Evolutionary conservation across 2,888 invertebrate species (phyloP), one percentile per base, ranked within the genome.

Genomic region (Cosmia trapezina): DNA sequence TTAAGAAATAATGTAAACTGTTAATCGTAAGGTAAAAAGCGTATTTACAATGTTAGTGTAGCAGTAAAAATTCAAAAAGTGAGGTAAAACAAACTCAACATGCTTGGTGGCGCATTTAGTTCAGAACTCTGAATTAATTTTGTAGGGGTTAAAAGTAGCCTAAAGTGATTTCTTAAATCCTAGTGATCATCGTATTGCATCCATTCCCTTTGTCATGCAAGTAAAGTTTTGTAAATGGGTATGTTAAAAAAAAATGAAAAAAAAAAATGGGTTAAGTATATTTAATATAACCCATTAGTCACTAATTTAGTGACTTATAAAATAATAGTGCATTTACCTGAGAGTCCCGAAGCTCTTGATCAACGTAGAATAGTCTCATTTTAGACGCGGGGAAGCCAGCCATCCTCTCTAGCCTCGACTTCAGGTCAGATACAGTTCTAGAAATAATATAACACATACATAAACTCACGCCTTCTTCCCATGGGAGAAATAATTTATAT

Each of bases 291-390:
- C 37, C 6, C 37, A 37, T 37, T 28, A 28, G 1, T 28, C 28
- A 37, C 37, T 0, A 37, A 5, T 37, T 37, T 37, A 37, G 19
- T 22, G 43, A 17, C 14, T 17, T 28, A 11, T 17, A 19, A 45
- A 64, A 22, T 9, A 56, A 56, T 12, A 51, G 0, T 59, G n/a
- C 54, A 77, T 53, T 87, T 83, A 94, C 95, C 96, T 97, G 96
- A 41, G 96, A 95, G 87, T 97, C 97, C 80, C 97, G 95, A 63
- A 97, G 94, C 86, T 97, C 98, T 93, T 98, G 98, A 92, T 99
- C 99, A 14, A 98, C 97, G 92, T 99, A 99, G 94, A 98, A 99
- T 33, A 99, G 96, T 81, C 98, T 97, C 98, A 99, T 98, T 93
- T 98, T 98, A 68, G 97, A 97, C 0, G 98, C 97, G 49, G 98